Conservation (phyloP, 2,888 invertebrate species). For the Napeogenes inachia region DNA sequence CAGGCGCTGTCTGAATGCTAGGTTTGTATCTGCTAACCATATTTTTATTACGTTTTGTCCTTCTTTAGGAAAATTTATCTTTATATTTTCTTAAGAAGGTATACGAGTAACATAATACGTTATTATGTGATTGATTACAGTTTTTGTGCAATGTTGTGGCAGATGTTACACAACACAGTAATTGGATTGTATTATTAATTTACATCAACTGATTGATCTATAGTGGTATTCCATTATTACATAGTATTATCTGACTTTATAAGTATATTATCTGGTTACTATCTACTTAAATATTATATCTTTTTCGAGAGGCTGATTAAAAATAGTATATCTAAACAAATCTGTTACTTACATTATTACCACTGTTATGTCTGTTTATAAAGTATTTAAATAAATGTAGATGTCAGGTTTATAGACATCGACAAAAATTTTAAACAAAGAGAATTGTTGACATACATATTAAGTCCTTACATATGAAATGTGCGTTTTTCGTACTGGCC, state of each 20-base stretch:
- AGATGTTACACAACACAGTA: constrained; percentile 2
- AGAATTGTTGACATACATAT: too few relatives aligned
- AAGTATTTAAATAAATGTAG: too few relatives aligned
- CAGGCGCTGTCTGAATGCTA: constrained; percentile 14
- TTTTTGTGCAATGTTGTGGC: constrained; percentile 5
- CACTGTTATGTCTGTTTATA: too few relatives aligned
- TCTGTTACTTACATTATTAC: too few relatives aligned
- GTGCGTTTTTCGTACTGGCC: too few relatives aligned
- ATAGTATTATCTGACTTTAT: neutral
- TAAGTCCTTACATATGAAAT: too few relatives aligned
- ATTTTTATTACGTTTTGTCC: constrained; percentile 10
- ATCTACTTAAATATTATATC: too few relatives aligned
- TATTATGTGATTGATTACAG: constrained; percentile 5
- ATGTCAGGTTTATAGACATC: too few relatives aligned
- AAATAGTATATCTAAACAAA: too few relatives aligned
- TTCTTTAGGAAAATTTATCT: constrained; percentile 6
- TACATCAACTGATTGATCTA: constrained; percentile 1
- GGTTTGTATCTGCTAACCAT: constrained; percentile 14
- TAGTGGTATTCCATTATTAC: neutral
- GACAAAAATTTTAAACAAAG: too few relatives aligned
- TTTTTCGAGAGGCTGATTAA: too few relatives aligned
- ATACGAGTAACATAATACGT: constrained; percentile 1
- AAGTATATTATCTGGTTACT: neutral
- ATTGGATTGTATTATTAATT: constrained; percentile 4
- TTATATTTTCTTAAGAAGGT: neutral